These are phyloP conservation scores for Hydropotes inermis DNA, from an alignment of 2,113 vertebrate genomes.

Conservation along the genomic window DNA sequence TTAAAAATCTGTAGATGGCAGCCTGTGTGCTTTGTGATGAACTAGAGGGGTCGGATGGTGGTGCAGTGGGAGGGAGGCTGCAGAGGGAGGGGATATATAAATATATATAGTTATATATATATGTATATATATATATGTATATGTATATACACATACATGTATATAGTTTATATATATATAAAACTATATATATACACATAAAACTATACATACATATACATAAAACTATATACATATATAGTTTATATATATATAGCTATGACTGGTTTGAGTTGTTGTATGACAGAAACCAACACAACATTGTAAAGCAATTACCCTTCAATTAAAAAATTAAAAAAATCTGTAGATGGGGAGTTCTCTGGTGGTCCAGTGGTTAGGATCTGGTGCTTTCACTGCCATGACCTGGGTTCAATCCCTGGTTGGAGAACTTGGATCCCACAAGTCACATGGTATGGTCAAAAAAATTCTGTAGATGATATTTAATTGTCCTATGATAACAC, in stretches of 20 bases:
- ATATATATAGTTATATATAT: not conserved
- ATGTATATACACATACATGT: no score
- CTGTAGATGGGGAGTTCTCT: not conserved
- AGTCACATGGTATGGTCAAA: not conserved
- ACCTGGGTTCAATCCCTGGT: not conserved
- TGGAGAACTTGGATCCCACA: not conserved
- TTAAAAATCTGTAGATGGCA: not conserved
- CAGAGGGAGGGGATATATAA: not conserved
- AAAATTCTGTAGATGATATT: not conserved
- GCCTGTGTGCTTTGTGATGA: not conserved
- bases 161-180: no score
- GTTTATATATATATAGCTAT: not conserved
- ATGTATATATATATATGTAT: no score
- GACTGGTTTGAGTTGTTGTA: not conserved
- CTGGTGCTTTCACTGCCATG: not conserved
- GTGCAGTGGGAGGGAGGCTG: no score
- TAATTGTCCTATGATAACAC: not conserved
- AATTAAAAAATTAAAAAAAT: not conserved
- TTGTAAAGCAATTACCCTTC: not conserved
- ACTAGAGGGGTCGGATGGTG: not conserved
- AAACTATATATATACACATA: no score
- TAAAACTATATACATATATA: no score
- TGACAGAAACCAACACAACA: not conserved
- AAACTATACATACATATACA: no score
- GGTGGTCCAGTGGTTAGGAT: not conserved